Conservation (phyloP, 1,140 invertebrate species). For the Radopholus similis region DNA sequence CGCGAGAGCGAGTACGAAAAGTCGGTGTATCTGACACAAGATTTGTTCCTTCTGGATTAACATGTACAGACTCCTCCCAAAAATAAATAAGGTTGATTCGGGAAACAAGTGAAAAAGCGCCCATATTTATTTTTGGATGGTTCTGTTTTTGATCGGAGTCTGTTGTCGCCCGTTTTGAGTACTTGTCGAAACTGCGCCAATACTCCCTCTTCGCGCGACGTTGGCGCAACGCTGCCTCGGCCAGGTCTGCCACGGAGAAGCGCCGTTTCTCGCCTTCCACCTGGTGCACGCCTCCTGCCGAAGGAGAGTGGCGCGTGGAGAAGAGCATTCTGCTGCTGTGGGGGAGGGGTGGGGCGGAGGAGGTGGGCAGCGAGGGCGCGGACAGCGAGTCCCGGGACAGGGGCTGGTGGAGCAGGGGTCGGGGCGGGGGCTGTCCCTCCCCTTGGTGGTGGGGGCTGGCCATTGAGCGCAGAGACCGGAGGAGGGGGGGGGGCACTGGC, state of each 20-base stretch:
- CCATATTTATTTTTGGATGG: too few relatives aligned
- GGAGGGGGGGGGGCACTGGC: too few relatives aligned
- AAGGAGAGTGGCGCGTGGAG: not conserved
- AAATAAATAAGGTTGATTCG: too few relatives aligned
- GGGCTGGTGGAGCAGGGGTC: too few relatives aligned
- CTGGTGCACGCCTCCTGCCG: not conserved
- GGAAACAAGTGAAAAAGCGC: too few relatives aligned
- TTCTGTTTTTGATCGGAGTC: too few relatives aligned
- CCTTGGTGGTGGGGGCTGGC: too few relatives aligned
- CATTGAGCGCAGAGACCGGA: too few relatives aligned
- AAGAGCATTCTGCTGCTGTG: not conserved
- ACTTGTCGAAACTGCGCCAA: not conserved
- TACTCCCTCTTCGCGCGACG: not conserved
- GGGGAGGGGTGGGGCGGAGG: not conserved
- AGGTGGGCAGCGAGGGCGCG: not conserved
- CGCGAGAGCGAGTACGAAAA: not conserved
- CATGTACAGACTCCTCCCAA: too few relatives aligned
- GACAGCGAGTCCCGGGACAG: not conserved
- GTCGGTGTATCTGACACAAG: not conserved
- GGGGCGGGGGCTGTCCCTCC: too few relatives aligned
- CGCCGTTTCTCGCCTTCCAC: not conserved
- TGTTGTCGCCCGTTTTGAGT: not conserved
- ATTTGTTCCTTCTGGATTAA: too few relatives aligned
- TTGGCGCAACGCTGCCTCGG: slow-evolving; percentile 11
- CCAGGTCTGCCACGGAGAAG: slow-evolving; percentile 4